A percentile compares a stretch with the other conserved stretches of the same genome.
These are phyloP conservation scores for Xestia sexstrigata DNA, from an alignment of 2,888 invertebrate species.

Conservation along the genomic window DNA sequence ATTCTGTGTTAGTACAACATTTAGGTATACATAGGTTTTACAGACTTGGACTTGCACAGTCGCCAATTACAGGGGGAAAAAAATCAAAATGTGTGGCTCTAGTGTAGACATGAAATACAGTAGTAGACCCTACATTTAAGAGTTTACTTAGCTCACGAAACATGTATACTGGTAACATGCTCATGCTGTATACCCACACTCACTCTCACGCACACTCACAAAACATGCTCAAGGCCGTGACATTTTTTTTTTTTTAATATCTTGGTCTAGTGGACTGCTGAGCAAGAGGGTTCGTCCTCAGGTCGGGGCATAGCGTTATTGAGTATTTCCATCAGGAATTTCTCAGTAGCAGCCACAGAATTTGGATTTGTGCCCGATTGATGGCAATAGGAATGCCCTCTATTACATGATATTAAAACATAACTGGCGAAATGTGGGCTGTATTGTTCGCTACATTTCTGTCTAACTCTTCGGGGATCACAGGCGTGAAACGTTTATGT, in stretches of 20 bases:
- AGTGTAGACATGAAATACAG: too few species aligned
- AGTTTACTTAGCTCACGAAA: too few species aligned
- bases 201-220: too few species aligned
- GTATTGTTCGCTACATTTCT: neutral
- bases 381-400: neutral
- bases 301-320: neutral
- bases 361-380: neutral
- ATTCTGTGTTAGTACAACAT: too few species aligned
- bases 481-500: neutral
- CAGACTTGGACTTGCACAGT: too few species aligned
- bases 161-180: too few species aligned
- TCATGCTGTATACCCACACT: too few species aligned
- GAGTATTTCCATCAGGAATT: neutral
- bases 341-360: neutral
- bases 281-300: neutral
- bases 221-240: too few species aligned
- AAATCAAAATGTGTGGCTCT: too few species aligned
- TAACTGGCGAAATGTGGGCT: neutral
- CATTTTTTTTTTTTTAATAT: neutral
- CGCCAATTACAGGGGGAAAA: too few species aligned
- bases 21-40: too few species aligned
- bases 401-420: neutral
- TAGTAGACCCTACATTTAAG: too few species aligned
- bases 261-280: neutral
- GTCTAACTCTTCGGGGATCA: neutral